Evolutionary conservation across 2,113 vertebrate species (phyloP).

Genomic region (Alosa alosa): DNA sequence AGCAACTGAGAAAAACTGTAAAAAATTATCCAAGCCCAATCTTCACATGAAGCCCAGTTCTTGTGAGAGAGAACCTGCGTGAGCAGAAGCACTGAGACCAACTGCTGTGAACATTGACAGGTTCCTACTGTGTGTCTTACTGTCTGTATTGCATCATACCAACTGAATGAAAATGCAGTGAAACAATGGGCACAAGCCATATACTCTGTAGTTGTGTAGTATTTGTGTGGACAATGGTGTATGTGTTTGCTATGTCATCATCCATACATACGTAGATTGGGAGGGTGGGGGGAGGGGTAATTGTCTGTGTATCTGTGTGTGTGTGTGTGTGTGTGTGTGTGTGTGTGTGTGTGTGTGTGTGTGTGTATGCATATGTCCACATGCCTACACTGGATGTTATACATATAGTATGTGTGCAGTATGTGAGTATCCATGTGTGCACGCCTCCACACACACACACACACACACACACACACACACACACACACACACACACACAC

Average conservation of each 20-base stretch:
- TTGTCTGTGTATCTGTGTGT: neutral
- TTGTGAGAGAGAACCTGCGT: neutral
- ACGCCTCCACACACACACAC: neutral
- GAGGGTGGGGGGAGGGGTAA: neutral
- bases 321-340: neutral
- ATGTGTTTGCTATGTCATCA: too few relatives aligned
- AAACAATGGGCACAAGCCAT: neutral
- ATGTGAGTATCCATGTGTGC: constrained; percentile 18
- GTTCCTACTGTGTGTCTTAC: neutral
- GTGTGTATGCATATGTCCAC: neutral
- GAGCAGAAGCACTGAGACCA: neutral
- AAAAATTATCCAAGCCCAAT: neutral
- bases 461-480: too few relatives aligned
- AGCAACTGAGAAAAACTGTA: too few relatives aligned
- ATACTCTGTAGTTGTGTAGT: neutral
- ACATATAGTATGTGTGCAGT: neutral
- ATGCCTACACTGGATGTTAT: neutral
- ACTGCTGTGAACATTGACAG: neutral
- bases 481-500: too few relatives aligned
- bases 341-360: neutral
- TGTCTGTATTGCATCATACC: neutral
- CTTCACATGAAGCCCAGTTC: neutral
- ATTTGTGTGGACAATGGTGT: too few relatives aligned
- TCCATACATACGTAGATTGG: too few relatives aligned
- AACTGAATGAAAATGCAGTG: neutral